Evolutionary conservation across 1,140 invertebrate genomes (phyloP).

Genomic region (Drosophila cardini): DNA sequence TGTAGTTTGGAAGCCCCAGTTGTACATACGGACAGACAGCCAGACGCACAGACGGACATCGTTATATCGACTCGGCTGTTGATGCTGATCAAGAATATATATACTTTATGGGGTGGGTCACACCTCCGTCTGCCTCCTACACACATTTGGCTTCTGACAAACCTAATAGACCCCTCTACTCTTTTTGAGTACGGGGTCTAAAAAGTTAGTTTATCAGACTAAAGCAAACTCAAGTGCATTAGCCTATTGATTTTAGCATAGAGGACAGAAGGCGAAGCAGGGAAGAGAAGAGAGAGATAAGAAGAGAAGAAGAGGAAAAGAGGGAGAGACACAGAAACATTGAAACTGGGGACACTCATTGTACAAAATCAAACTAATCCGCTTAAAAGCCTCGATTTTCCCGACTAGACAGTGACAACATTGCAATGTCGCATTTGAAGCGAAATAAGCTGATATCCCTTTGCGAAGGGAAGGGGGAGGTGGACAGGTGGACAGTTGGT

Average conservation of each 20-base stretch:
- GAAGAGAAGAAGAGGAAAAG: background rate
- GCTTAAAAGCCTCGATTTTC: conserved; percentile 75
- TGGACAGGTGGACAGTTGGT: background rate
- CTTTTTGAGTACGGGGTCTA: too few species aligned
- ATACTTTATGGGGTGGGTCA: too few species aligned
- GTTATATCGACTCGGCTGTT: too few species aligned
- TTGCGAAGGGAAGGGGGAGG: conserved; percentile 13
- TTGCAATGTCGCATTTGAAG: conserved; percentile 45
- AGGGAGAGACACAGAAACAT: background rate
- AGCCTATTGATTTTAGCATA: conserved; percentile 69
- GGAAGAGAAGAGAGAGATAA: background rate
- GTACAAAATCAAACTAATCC: conserved; percentile 77
- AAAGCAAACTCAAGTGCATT: conserved; percentile 46
- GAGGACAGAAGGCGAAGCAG: background rate
- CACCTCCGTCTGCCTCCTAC: too few species aligned
- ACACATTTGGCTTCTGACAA: too few species aligned
- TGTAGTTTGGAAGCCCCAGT: too few species aligned
- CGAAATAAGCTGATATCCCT: conserved; percentile 51
- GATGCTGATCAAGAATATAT: too few species aligned
- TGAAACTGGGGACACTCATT: conserved; percentile 39
- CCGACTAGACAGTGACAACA: conserved; percentile 48
- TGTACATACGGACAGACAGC: too few species aligned
- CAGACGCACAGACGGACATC: too few species aligned
- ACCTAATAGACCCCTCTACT: too few species aligned
- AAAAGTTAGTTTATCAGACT: conserved; percentile 46